phyloP scores from a whole-genome alignment of 2,113 vertebrate genomes.

The Chloroceryle aenea region DNA sequence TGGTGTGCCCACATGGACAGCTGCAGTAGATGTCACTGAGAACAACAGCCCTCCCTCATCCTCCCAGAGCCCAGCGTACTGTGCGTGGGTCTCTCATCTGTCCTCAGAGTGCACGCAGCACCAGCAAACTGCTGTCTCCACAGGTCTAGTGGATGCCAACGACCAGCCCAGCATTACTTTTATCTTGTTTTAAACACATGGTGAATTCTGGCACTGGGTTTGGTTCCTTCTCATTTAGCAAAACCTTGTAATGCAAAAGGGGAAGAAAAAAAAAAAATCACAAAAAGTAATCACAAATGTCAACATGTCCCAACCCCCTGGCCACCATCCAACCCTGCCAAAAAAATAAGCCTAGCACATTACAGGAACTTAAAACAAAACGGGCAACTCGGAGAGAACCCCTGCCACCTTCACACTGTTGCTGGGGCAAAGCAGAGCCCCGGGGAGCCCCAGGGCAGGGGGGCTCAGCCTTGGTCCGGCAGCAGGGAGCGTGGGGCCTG shows the following conservation, averaged over 20 bases:
- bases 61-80: rapidly evolving
- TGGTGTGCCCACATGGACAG: rapidly evolving
- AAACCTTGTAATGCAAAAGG: neutral
- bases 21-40: neutral
- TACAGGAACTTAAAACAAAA: neutral
- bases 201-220: neutral
- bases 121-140: neutral
- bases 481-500: neutral
- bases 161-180: neutral
- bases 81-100: rapidly evolving
- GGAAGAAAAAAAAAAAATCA: neutral
- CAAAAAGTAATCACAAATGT: neutral
- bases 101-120: neutral
- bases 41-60: neutral
- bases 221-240: slow-evolving; percentile 25
- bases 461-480: rapidly evolving
- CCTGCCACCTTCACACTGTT: neutral
- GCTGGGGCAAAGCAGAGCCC: neutral
- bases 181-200: neutral
- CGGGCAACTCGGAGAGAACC: neutral
- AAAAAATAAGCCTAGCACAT: neutral
- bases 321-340: neutral
- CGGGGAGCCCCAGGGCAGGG: rapidly evolving
- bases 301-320: neutral
- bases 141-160: neutral